Base-by-base conservation (phyloP, 2,888 invertebrate species). In the Iphiclides podalirius region DNA sequence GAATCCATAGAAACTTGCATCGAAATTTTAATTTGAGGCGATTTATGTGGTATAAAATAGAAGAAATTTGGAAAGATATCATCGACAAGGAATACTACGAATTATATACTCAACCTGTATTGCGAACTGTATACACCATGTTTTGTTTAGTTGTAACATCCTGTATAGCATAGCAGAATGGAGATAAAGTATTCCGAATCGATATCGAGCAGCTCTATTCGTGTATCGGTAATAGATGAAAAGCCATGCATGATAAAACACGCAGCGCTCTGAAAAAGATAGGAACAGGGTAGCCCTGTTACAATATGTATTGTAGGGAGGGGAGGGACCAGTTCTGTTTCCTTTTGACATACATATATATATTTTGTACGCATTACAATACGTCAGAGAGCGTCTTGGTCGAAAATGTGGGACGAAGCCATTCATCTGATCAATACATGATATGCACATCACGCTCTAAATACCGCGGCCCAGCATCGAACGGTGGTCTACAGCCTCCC, bases 371-470 rank as follows among this genome's bases (percentile, higher is more conserved):
- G 15, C 63, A 42, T 33, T 66, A 65, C 67, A 66, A 64, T 66
- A 68, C 70, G 70, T n/a, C 74, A 69, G 71, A 71, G 63, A 73
- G 76, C 76, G 77, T 71, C n/a, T n/a, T n/a, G n/a, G n/a, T n/a
- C n/a, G n/a, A 79, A 84, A 85, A 84, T 79, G 82, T 73, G 70
- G 78, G 72, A 74, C 76, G 74, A 72, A 75, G 73, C 74, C 78
- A 70, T 68, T 77, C 76, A 68, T 72, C 66, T 77, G 79, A 85
- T 85, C 83, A 82, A 86, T 86, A 83, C 78, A 72, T 75, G 78
- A 83, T 82, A 85, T 84, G 78, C 79, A 75, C 72, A 71, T 64
- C n/a, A n/a, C 76, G 76, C 77, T 81, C 80, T 77, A 70, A 77
- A 79, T 78, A n/a, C n/a, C n/a, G 72, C 67, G 70, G 66, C 64